These are phyloP conservation scores for Coregonus sp. DNA, from an alignment of 2,797 vertebrate species.

Conservation along the genomic window DNA sequence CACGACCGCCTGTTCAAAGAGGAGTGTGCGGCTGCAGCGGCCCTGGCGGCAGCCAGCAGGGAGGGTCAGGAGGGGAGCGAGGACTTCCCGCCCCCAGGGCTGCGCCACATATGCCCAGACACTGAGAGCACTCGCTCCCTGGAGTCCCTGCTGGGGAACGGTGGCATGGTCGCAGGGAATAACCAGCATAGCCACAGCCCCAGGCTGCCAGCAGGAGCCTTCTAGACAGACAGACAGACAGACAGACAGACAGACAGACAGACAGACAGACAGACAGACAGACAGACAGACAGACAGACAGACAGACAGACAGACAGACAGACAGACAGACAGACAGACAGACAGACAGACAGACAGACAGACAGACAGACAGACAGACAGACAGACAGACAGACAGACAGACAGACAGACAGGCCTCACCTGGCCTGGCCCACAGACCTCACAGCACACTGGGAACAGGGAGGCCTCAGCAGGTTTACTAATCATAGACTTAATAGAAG, in stretches of 20 bases:
- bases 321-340: slow-evolving; percentile 17
- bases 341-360: slow-evolving; percentile 20
- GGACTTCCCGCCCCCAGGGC: slow-evolving; percentile 45
- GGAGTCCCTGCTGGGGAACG: slow-evolving; percentile 66
- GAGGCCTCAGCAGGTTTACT: background rate
- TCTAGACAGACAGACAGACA: slow-evolving; percentile 49
- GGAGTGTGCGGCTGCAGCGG: slow-evolving; percentile 70
- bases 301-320: slow-evolving; percentile 17
- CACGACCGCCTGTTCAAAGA: slow-evolving; percentile 85
- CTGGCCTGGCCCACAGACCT: background rate
- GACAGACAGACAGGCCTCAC: background rate
- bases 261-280: slow-evolving; percentile 20
- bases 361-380: slow-evolving; percentile 20
- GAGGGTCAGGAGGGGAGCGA: slow-evolving; percentile 37
- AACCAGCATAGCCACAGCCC: slow-evolving; percentile 60
- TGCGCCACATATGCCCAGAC: slow-evolving; percentile 47
- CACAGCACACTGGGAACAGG: background rate
- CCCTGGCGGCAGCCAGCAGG: slow-evolving; percentile 46
- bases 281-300: slow-evolving; percentile 19
- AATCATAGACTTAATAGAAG: background rate
- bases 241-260: no score
- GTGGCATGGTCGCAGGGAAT: slow-evolving; percentile 31
- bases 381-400: slow-evolving; percentile 20
- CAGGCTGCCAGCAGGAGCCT: slow-evolving; percentile 71
- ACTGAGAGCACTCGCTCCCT: slow-evolving; percentile 58